Base-by-base conservation (phyloP, 2,888 invertebrate genomes). In the Himalopsyche japonica region DNA sequence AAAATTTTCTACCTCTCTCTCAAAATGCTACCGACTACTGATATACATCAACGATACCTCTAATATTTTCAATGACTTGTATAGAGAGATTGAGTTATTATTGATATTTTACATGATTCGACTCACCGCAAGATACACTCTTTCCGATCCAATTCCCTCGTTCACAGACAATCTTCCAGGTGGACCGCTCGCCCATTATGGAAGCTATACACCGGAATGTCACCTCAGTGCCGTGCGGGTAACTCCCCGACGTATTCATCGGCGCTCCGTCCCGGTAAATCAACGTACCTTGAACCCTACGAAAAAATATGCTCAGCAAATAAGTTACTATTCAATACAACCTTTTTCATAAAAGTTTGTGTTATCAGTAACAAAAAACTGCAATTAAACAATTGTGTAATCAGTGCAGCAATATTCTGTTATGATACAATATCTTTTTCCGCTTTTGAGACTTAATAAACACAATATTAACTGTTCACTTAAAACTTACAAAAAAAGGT, bases 101-200 rank as follows among this genome's bases (percentile, higher is more conserved):
- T 32, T 32, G 32, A 32, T 32, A 32, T 32, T 32, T n/a, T n/a
- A 32, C 8, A 1, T n/a, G 20, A 64, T 34, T 37, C 85, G 81
- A 89, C 93, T 91, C 90, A 96, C 96, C 97, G 89, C 97, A 97
- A 88, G 94, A 95, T 85, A 95, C 94, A 80, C 96, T 95, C 88
- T 95, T 93, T 30, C 97, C 97, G 85, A 96, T 94, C 97, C 97
- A 97, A 87, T 93, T 94, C 0, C 97, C 97, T 88, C 97, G 95
- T 89, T 97, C 96, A 88, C 97, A 97, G 83, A 95, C 94, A 32
- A 97, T 95, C 88, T 95, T 95, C 97, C 97, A 97, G 0, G 96
- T 96, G 34, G 95, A 95, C 88, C 95, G 95, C 90, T 96, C 96
- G 0, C 96, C 96, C 92, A 96, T 95, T 76, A 95, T 95, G 87